Evolutionary conservation across 2,888 invertebrate genomes (phyloP).

Genomic region (Plagodis pulveraria): DNA sequence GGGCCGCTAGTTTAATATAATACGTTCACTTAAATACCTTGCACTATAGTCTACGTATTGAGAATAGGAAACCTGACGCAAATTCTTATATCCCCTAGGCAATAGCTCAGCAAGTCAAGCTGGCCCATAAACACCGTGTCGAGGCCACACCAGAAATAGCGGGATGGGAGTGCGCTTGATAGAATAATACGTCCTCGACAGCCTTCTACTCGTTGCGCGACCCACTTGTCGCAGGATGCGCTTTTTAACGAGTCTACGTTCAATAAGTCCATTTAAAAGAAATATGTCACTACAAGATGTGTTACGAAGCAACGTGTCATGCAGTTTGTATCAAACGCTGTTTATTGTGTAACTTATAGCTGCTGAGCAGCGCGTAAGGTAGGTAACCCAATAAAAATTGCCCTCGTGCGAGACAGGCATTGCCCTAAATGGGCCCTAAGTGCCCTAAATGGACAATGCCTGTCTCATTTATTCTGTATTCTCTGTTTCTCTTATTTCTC

Average conservation of each 20-base stretch:
- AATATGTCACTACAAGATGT: too few relatives aligned
- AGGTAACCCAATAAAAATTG: too few relatives aligned
- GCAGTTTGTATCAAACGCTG: too few relatives aligned
- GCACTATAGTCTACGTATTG: neutral
- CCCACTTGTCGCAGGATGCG: constrained; percentile 76
- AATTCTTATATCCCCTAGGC: constrained; percentile 11
- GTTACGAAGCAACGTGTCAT: too few relatives aligned
- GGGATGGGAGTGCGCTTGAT: constrained; percentile 63
- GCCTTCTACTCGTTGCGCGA: constrained; percentile 75
- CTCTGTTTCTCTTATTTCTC: too few relatives aligned
- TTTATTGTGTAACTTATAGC: too few relatives aligned
- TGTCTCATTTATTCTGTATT: too few relatives aligned
- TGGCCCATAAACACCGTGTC: constrained; percentile 50
- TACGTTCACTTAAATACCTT: neutral
- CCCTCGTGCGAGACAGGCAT: too few relatives aligned
- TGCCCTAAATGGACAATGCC: too few relatives aligned
- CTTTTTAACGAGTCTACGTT: constrained; percentile 52
- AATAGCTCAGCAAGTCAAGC: constrained; percentile 32
- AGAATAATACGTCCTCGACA: constrained; percentile 78
- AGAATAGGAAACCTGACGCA: constrained; percentile 10
- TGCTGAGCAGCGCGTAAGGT: too few relatives aligned
- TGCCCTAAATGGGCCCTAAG: too few relatives aligned
- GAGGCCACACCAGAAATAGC: constrained; percentile 63
- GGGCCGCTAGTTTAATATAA: too few relatives aligned
- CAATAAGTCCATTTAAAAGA: neutral